Base-by-base conservation (phyloP, 1,140 invertebrate genomes). In the Drosophila melanica region DNA sequence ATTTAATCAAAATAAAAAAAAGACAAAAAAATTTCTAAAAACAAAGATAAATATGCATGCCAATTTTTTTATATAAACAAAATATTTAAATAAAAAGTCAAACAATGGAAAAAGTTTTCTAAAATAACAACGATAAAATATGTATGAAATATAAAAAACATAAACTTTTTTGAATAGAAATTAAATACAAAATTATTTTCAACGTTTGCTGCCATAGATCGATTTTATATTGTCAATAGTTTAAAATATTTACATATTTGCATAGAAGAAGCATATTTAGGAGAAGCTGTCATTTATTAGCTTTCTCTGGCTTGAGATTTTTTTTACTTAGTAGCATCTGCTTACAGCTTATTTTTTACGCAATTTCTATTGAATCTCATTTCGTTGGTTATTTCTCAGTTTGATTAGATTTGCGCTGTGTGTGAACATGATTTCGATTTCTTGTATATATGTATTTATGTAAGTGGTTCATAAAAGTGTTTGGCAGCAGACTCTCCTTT, bases 361-460 rank as follows among this genome's bases (percentile, higher is more conserved):
- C 12, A 37, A 9, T n/a, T n/a, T 11, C 42, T 16, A 45, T 11
- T 37, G 18, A 23, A 44, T 23, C 23, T 39, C n/a, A 58, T 23
- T 41, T 47, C 20, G 30, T 55, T 47, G 27, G 51, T 27, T 55
- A 30, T 11, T 45, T 37, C 4, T 39, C 8, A 35, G 12, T 48
- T 51, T 35, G 44, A 64, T 64, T 47, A 18, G 58, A 70, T 70
- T 55, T 41, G 9, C 12, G 44, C 41, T 14, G 64, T 54, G 12
- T 41, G 9, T 35, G 14, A 47, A 57, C 8, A 23, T n/a, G 20
- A 37, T 42, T 30, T 5, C 23, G 42, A 33, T 59, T 59, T 50
- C 35, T 16, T 30, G 12, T 33, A 30, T 54, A 39, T 41, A 55
- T 12, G 27, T 44, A 59, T 12, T 35, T 10, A 35, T 35, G 48